Conservation (phyloP, 2,113 vertebrate species). For the Microtus pennsylvanicus region DNA sequence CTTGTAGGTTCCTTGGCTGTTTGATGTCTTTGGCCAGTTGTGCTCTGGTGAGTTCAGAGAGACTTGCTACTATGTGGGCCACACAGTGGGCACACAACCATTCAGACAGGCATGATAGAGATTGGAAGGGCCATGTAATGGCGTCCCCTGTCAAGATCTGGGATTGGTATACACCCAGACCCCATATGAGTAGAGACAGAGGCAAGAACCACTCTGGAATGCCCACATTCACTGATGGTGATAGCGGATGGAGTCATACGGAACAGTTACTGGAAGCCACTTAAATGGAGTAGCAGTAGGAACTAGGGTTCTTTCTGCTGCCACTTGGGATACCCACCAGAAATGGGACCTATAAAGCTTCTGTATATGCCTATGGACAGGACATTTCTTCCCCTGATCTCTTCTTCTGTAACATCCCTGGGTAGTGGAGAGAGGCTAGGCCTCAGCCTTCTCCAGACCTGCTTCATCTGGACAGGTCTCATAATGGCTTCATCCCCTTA, state of each 20-base stretch:
- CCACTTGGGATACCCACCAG: background rate
- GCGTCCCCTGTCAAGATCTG: background rate
- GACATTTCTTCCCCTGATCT: background rate
- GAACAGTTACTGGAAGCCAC: no score
- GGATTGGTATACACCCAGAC: background rate
- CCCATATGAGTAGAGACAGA: background rate
- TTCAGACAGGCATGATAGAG: background rate
- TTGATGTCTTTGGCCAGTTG: background rate
- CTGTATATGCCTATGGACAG: background rate
- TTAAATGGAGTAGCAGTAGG: background rate
- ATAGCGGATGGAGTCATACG: background rate
- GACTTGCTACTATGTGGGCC: background rate
- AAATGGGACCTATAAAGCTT: background rate
- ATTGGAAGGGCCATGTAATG: background rate
- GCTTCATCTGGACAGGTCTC: background rate
- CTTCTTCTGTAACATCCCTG: background rate
- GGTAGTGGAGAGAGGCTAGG: background rate
- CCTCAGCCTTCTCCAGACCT: background rate
- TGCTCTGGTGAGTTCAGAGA: background rate
- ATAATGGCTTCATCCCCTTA: background rate
- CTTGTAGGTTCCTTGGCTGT: background rate
- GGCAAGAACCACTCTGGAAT: background rate
- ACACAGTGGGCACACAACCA: background rate
- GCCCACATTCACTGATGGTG: background rate
- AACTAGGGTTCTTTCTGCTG: background rate